phyloP scores from a whole-genome alignment of 2,888 invertebrate genomes.

The Oscheius sp. region DNA sequence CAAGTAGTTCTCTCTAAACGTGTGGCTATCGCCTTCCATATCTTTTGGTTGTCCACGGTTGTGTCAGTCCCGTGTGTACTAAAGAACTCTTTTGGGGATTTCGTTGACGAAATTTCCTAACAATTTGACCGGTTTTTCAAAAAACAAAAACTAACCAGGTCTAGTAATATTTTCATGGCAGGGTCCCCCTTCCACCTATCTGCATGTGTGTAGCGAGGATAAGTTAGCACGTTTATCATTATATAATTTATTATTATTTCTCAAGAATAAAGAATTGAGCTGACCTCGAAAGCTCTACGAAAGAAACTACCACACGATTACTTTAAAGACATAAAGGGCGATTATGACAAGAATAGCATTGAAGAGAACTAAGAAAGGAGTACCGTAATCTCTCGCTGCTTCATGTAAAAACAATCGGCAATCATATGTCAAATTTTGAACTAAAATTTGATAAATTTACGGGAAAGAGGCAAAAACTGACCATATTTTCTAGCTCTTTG shows the following conservation, averaged over 20 bases:
- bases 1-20: too few species aligned
- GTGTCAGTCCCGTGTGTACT: too few species aligned
- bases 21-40: conserved; percentile 25
- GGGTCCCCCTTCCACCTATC: neutral
- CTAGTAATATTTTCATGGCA: neutral
- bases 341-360: conserved; percentile 39
- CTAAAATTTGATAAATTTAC: conserved; percentile 34
- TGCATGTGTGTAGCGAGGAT: too few species aligned
- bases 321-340: conserved; percentile 43
- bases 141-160: neutral
- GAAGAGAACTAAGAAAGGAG: conserved; percentile 34
- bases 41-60: conserved; percentile 9
- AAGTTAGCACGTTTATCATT: too few species aligned
- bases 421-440: conserved; percentile 42
- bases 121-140: too few species aligned
- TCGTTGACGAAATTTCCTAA: too few species aligned
- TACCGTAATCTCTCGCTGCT: conserved; percentile 35
- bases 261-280: conserved; percentile 20
- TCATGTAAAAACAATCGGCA: conserved; percentile 40
- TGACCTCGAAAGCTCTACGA: neutral
- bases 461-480: conserved; percentile 5
- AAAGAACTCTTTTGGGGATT: too few species aligned
- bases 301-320: conserved; percentile 27
- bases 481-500: conserved; percentile 45
- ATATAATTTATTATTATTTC: conserved; percentile 21